Conservation (phyloP, 2,888 invertebrate species). For the Drosophila yooni region DNA sequence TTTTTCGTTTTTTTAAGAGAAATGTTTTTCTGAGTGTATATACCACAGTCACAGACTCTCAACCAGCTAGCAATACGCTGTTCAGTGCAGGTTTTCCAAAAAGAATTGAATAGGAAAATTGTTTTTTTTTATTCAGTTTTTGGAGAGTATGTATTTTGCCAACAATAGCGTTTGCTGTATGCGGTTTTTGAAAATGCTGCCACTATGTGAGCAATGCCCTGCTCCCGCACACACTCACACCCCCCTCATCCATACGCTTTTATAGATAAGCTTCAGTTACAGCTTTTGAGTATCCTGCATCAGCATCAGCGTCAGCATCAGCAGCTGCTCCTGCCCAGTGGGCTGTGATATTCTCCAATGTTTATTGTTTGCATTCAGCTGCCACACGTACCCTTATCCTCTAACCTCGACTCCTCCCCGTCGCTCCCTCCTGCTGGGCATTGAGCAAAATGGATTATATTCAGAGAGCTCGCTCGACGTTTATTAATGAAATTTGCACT, state of each 20-base stretch:
- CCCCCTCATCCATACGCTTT: not conserved
- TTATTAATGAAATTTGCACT: constrained; percentile 74
- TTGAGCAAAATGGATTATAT: constrained; percentile 71
- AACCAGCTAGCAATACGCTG: constrained; percentile 2
- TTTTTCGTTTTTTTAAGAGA: no score
- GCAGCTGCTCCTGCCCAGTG: constrained; percentile 59
- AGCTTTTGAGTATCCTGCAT: constrained; percentile 23
- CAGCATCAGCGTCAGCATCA: constrained; percentile 28
- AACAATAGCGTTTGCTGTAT: constrained; percentile 55
- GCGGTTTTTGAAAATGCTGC: constrained; percentile 48
- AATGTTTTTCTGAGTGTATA: not conserved
- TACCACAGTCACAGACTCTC: not conserved
- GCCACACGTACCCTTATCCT: constrained; percentile 1
- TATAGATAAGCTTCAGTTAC: constrained; percentile 12
- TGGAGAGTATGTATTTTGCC: constrained; percentile 34
- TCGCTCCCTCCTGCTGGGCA: constrained; percentile 1
- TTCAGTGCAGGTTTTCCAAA: constrained; percentile 19
- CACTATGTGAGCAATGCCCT: not conserved
- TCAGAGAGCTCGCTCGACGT: constrained; percentile 63
- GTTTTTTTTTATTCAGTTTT: constrained; percentile 21
- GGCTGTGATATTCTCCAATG: constrained; percentile 69
- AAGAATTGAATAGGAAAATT: constrained; percentile 72
- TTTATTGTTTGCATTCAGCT: constrained; percentile 73
- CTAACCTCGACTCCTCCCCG: not conserved
- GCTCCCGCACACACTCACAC: not conserved